Percentiles rank a stretch among this genome's conserved stretches.
These are phyloP conservation scores for Sebastes matsubarae DNA, from an alignment of 2,797 vertebrate species.

Conservation along the genomic window DNA sequence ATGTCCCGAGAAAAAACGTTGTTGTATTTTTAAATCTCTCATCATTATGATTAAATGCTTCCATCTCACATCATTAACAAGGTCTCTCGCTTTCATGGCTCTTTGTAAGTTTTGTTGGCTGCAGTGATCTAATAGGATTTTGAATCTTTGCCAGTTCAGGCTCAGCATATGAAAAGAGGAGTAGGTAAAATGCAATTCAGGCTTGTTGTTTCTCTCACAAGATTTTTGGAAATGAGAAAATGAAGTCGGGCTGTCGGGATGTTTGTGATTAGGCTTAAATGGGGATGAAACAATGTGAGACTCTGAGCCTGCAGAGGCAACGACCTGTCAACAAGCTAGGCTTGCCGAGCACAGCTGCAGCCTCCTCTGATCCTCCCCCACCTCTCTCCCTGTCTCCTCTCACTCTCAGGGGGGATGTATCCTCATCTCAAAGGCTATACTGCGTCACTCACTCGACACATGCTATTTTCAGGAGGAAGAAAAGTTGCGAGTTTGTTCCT, in stretches of 20 bases:
- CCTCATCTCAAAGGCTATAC: slow-evolving; percentile 68
- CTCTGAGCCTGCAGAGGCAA: slow-evolving; percentile 47
- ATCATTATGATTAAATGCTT: slow-evolving; percentile 46
- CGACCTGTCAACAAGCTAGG: slow-evolving; percentile 61
- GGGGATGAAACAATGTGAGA: slow-evolving; percentile 53
- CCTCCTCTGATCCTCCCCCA: slow-evolving; percentile 54
- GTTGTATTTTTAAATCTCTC: slow-evolving; percentile 26
- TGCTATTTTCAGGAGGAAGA: slow-evolving; percentile 70
- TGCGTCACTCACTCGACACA: slow-evolving; percentile 60
- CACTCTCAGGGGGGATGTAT: slow-evolving; percentile 51
- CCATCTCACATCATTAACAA: slow-evolving; percentile 49
- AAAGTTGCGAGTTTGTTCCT: slow-evolving; percentile 63
- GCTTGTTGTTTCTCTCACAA: slow-evolving; percentile 34
- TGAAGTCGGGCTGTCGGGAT: slow-evolving; percentile 27
- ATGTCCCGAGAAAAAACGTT: slow-evolving; percentile 28
- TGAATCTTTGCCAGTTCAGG: slow-evolving; percentile 12
- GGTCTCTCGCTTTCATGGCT: slow-evolving; percentile 30
- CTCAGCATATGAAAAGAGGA: neutral
- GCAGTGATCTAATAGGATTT: slow-evolving; percentile 45
- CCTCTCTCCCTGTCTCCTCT: slow-evolving; percentile 33
- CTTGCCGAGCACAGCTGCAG: slow-evolving; percentile 36
- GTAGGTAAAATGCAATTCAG: slow-evolving; percentile 26
- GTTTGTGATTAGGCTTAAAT: slow-evolving; percentile 61
- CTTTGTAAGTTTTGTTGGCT: slow-evolving; percentile 46
- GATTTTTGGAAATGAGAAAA: slow-evolving; percentile 42